These are phyloP conservation scores for Adelosebastes latens DNA, from an alignment of 2,797 vertebrate genomes.

Conservation along the genomic window DNA sequence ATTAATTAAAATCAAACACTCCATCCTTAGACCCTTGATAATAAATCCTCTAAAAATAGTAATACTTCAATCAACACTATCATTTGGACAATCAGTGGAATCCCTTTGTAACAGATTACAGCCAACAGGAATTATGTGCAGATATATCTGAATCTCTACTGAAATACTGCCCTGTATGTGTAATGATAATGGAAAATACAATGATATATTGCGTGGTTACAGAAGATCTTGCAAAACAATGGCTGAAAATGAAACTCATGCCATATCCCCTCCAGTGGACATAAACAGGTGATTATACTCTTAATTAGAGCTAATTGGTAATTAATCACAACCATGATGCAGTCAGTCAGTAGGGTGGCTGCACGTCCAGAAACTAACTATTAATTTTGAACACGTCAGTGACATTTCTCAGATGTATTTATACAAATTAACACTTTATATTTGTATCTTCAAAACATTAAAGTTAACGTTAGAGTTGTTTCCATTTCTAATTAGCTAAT, in stretches of 20 bases:
- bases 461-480: not conserved
- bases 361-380: too few relatives aligned
- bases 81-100: not conserved
- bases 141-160: not conserved
- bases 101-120: not conserved
- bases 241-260: conserved; percentile 3
- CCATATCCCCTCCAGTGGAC: conserved; percentile 26
- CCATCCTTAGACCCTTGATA: not conserved
- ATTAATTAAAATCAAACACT: not conserved
- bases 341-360: too few relatives aligned
- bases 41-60: not conserved
- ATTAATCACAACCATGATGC: too few relatives aligned
- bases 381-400: too few relatives aligned
- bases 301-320: conserved; percentile 13
- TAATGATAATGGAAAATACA: not conserved
- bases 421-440: too few relatives aligned
- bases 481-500: too few relatives aligned
- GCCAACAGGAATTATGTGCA: not conserved
- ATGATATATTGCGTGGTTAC: not conserved
- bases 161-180: not conserved
- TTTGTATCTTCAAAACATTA: not conserved
- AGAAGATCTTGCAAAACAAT: not conserved
- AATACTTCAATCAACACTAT: not conserved
- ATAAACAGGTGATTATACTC: conserved; percentile 44
- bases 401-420: too few relatives aligned